A percentile compares a stretch with the other conserved stretches of the same genome.
Conservation (phyloP, 2,797 vertebrate species). For the Huso huso region DNA sequence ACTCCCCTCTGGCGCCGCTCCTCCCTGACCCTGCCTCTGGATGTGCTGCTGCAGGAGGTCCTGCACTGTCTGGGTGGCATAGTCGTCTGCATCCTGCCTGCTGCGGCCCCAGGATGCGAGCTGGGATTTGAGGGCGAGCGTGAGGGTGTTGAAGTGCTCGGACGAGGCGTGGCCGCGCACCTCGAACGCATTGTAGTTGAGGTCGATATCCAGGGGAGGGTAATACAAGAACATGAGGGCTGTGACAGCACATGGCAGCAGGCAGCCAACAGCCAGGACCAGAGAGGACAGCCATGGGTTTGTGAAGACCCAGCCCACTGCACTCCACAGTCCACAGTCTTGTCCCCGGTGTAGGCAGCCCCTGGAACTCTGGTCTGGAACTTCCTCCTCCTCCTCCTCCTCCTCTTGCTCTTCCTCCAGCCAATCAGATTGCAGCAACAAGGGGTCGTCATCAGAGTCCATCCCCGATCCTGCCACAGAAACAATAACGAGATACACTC, state of each 20-base stretch:
- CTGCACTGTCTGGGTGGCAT: conserved; percentile 67
- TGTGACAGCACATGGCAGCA: conserved; percentile 77
- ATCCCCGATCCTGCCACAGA: conserved; percentile 57
- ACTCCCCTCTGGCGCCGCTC: conserved; percentile 17
- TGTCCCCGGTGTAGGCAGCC: conserved; percentile 36
- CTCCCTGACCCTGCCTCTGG: conserved; percentile 46
- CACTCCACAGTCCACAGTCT: conserved; percentile 65
- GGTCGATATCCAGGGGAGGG: conserved; percentile 91
- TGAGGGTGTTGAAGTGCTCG: conserved; percentile 83
- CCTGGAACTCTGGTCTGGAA: conserved; percentile 34
- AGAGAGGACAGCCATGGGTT: conserved; percentile 71
- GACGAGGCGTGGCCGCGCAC: conserved; percentile 93
- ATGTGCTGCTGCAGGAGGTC: conserved; percentile 75
- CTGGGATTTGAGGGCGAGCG: conserved; percentile 86
- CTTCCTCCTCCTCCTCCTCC: conserved; percentile 29
- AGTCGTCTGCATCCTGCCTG: conserved; percentile 72
- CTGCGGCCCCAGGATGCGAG: conserved; percentile 88
- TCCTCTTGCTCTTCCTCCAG: conserved; percentile 63
- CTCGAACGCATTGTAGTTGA: conserved; percentile 96
- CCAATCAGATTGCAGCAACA: conserved; percentile 78
- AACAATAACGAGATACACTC: too few relatives aligned
- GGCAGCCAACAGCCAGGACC: conserved; percentile 70
- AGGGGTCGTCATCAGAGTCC: conserved; percentile 81
- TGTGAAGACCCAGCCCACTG: conserved; percentile 81
- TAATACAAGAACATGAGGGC: conserved; percentile 86